Evolutionary conservation across 2,797 vertebrate genomes (phyloP).

Genomic region (Pangasius sanitwongsei): DNA sequence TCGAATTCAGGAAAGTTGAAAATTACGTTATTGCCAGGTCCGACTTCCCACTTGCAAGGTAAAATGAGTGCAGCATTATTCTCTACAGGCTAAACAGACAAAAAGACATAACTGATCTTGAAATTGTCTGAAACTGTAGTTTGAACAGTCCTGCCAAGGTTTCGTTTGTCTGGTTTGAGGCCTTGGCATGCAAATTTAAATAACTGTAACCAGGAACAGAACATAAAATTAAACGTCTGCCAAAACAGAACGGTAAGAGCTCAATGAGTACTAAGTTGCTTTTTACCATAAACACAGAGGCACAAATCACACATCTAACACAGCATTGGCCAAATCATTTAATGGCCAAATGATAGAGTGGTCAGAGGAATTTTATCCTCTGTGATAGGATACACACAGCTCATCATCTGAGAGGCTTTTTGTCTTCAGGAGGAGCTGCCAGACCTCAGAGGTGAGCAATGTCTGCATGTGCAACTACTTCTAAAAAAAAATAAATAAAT

Average conservation of each 20-base stretch:
- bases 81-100: background rate
- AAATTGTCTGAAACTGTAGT: background rate
- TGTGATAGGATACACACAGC: background rate
- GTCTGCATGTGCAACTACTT: background rate
- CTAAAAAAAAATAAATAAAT: background rate
- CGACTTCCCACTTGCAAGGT: background rate
- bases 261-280: background rate
- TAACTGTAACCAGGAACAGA: background rate
- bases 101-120: background rate
- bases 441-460: background rate
- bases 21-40: background rate
- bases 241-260: background rate
- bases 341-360: background rate
- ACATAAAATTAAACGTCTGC: background rate
- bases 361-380: background rate
- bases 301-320: background rate
- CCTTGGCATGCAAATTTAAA: background rate
- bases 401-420: background rate
- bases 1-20: background rate
- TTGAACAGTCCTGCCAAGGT: background rate
- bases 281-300: background rate
- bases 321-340: background rate
- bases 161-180: background rate
- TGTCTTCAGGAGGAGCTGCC: background rate
- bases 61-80: background rate